Evolutionary conservation across 2,888 invertebrate genomes (phyloP), one percentile per base, ranked within the genome.

Genomic region (Cheilosia urbana): DNA sequence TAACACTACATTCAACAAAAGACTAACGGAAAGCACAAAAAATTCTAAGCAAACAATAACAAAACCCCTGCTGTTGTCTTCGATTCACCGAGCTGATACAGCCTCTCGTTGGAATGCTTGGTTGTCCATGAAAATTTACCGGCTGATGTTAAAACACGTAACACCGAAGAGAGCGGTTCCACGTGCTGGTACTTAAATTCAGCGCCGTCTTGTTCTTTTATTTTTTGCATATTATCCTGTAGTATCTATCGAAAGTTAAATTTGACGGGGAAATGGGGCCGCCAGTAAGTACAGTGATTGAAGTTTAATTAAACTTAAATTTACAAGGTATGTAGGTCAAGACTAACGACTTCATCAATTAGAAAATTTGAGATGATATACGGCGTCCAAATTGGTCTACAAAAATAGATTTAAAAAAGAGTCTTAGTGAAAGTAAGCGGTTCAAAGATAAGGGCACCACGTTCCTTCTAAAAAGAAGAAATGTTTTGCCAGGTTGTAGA

Each of bases 61-160:
- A 24, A 53, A 62, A 15, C 17, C 53, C 45, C 27, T 51, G 30
- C 15, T 47, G 58, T 66, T 71, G 58, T 51, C 51, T 21, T 17
- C 47, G 6, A 40, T n/a, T n/a, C 53, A 19, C 17, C 34, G 19
- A 40, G 9, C 62, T 5, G 19, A 19, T 30, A 30, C 15, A 58
- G 21, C 21, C 19, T 58, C 24, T 17, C 24, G 13, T 0, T 21
- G 21, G 24, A 45, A 7, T 15, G 21, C 30, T 34, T 76, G 21
- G 9, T 49, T 58, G 57, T 49, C 53, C 57, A 19, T 77, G 66
- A 53, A 76, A 76, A 51, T 76, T 42, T 30, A 21, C 60, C 21
- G 45, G 34, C 40, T 53, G 17, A 60, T 53, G 45, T 66, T 76
- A 34, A 21, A 45, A 77, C 45, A 58, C 24, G 34, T 47, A 55